phyloP scores from a whole-genome alignment of 1,140 invertebrate genomes.

The Hermetia illucens region DNA sequence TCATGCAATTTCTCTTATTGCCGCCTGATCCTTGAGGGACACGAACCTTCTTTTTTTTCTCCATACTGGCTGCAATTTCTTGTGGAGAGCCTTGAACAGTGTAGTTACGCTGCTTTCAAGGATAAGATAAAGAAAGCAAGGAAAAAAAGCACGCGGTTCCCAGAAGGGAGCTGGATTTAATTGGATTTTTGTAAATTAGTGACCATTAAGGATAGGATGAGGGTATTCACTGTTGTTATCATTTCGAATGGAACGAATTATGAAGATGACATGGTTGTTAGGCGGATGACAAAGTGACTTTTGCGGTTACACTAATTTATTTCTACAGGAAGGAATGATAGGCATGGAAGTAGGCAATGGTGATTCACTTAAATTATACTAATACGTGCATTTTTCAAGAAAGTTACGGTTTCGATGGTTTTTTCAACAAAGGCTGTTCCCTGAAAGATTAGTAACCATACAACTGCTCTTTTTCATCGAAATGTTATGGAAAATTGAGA shows the following conservation, averaged over 20 bases:
- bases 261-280: neutral
- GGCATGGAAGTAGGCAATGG: too few relatives aligned
- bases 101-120: neutral
- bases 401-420: too few relatives aligned
- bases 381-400: too few relatives aligned
- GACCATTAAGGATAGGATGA: neutral
- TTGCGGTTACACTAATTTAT: too few relatives aligned
- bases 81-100: too few relatives aligned
- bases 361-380: too few relatives aligned
- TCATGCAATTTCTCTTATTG: neutral
- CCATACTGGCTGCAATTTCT: neutral
- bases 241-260: neutral
- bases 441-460: too few relatives aligned
- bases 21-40: neutral
- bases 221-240: neutral
- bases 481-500: too few relatives aligned
- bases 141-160: neutral
- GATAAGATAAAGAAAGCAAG: neutral
- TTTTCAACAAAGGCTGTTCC: too few relatives aligned
- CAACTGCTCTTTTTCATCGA: too few relatives aligned
- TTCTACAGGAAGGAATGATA: too few relatives aligned
- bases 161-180: neutral
- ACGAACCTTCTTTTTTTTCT: neutral
- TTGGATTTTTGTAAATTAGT: slow-evolving; percentile 1
- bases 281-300: too few relatives aligned